Evolutionary conservation across 2,113 vertebrate genomes (phyloP), one percentile per base, ranked within the genome.

Genomic region (Sciurus niger): DNA sequence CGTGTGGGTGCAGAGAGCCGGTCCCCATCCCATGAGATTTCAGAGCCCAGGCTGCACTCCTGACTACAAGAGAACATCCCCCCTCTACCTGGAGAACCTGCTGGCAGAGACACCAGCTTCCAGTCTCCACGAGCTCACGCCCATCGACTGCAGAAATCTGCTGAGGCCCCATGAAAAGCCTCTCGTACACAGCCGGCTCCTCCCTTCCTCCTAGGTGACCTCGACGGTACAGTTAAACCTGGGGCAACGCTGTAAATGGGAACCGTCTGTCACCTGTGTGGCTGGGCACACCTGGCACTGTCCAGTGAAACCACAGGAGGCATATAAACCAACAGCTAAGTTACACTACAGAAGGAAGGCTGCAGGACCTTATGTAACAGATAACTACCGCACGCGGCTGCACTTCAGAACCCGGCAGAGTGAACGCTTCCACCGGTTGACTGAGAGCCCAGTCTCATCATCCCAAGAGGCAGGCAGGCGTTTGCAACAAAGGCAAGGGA

Each of bases 361-460:
- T 40, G 74, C 37, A 72, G 72, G 82, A 80, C 4, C 63, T 97
- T 77, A 96, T 8, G n/a, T n/a, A 96, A 84, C 83, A 53, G 68
- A 40, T 40, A 40, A 40, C 40, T 40, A 40, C 37, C 34, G n/a
- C 18, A 73, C 65, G 74, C 10, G 55, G 73, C 68, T 25, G 25
- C 12, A 68, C n/a, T 70, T 93, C 77, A 67, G 55, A 40, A 17
- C 76, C 73, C 43, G 8, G 48, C 72, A 67, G 8, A n/a, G 7
- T 16, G 63, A 55, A 60, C 25, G 51, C 60, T 83, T 60, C 72
- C 48, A 43, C 63, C 2, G 11, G 40, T 84, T 79, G 84, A 55
- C 72, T 28, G 94, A 78, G 89, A 94, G 84, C 84, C 37, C 65
- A 85, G 46, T 87, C 74, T 70, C 85, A 85, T 65, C 91, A 77